These are phyloP conservation scores for Apamea crenata DNA, from an alignment of 2,888 invertebrate species.

Conservation along the genomic window DNA sequence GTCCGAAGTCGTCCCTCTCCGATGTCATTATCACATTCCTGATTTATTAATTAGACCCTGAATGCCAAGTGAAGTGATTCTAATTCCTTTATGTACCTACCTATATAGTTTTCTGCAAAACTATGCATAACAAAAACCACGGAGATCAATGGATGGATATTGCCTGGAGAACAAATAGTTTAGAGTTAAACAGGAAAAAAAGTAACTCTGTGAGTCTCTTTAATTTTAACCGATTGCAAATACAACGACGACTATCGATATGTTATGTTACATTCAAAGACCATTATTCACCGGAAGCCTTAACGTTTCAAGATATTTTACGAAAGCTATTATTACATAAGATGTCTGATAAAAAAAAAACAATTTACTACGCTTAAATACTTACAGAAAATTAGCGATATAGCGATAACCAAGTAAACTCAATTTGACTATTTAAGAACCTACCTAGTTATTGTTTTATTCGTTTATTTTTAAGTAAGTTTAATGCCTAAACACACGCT, in stretches of 20 bases:
- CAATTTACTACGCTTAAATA: constrained; percentile 25
- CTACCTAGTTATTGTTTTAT: not conserved
- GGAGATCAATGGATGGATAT: not conserved
- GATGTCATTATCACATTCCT: constrained; percentile 89
- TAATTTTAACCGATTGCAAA: not conserved
- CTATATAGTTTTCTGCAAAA: constrained; percentile 19
- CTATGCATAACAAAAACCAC: constrained; percentile 35
- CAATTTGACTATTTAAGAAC: constrained; percentile 22
- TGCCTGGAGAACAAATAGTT: not conserved
- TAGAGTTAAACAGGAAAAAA: not conserved
- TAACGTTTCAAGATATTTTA: not conserved
- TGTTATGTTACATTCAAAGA: not conserved
- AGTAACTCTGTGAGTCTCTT: not conserved
- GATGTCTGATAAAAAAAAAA: constrained; percentile 20
- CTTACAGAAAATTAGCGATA: constrained; percentile 30
- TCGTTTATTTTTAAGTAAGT: constrained; percentile 4
- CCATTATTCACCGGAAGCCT: constrained; percentile 17
- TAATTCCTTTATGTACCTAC: constrained; percentile 19
- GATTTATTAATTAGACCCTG: constrained; percentile 88
- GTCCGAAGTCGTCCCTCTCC: constrained; percentile 55
- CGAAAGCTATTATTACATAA: not conserved
- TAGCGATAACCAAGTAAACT: constrained; percentile 27
- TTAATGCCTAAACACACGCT: not conserved
- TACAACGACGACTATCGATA: too few relatives aligned
- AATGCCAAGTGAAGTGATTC: constrained; percentile 55